These are phyloP conservation scores for Lissocephala sabroskyi DNA, from an alignment of 2,888 invertebrate genomes.

Conservation along the genomic window DNA sequence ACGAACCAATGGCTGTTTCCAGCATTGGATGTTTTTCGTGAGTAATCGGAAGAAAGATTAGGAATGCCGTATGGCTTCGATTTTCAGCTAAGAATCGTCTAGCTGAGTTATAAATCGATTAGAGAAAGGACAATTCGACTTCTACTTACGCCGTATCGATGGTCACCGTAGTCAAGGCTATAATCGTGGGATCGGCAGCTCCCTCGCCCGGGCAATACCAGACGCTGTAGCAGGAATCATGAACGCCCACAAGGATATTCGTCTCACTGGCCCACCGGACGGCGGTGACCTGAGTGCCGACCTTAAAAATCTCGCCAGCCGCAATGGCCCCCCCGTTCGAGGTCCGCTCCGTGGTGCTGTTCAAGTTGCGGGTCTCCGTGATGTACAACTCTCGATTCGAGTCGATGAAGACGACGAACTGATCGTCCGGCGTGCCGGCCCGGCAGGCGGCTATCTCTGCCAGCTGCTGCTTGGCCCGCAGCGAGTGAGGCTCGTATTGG, in stretches of 20 bases:
- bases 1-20: too few species aligned
- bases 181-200: constrained; percentile 80
- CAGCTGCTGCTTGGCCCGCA: constrained; percentile 79
- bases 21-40: too few species aligned
- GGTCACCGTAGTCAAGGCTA: constrained; percentile 76
- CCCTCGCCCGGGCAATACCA: constrained; percentile 87
- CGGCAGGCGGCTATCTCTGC: constrained; percentile 88
- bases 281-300: constrained; percentile 74
- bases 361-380: constrained; percentile 74
- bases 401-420: constrained; percentile 91
- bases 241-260: constrained; percentile 84
- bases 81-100: too few species aligned
- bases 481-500: constrained; percentile 80
- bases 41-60: too few species aligned
- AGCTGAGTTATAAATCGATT: too few species aligned
- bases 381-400: constrained; percentile 90
- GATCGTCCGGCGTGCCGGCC: constrained; percentile 83
- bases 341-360: constrained; percentile 22
- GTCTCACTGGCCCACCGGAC: constrained; percentile 80
- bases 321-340: constrained; percentile 15
- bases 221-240: constrained; percentile 84
- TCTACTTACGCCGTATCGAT: constrained; percentile 73
- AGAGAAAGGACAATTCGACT: too few species aligned
- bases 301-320: constrained; percentile 66
- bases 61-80: not conserved